Evolutionary conservation across 2,888 invertebrate genomes (phyloP).

Genomic region (Smittia sp.): DNA sequence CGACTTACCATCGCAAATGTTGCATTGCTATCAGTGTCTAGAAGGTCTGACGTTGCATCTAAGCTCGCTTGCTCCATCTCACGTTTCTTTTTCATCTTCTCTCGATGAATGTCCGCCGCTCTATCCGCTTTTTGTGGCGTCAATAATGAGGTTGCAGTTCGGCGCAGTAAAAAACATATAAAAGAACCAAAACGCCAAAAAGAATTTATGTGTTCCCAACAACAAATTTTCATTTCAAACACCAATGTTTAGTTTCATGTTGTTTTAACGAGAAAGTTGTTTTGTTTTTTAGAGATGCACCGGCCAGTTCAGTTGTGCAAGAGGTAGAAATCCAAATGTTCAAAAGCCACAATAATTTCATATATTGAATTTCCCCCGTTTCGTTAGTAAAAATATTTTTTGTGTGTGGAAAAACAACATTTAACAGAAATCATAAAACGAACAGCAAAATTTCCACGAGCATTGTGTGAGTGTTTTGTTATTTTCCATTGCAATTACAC

Average conservation of each 20-base stretch:
- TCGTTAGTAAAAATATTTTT: no score
- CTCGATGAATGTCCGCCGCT: conserved; percentile 68
- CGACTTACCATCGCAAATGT: conserved; percentile 87
- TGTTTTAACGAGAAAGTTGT: conserved; percentile 21
- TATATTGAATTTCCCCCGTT: background rate
- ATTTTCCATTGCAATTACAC: conserved; percentile 14
- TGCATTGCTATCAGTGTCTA: conserved; percentile 84
- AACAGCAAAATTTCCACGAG: conserved; percentile 1
- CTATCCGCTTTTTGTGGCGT: conserved; percentile 56
- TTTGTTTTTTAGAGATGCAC: conserved; percentile 7
- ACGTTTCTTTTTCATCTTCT: conserved; percentile 86
- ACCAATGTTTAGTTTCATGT: conserved; percentile 14
- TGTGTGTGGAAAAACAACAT: conserved; percentile 7
- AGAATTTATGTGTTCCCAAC: conserved; percentile 55
- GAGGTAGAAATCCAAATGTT: background rate
- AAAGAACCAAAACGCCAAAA: conserved; percentile 38
- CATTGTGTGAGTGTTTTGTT: background rate
- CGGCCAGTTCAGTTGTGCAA: background rate
- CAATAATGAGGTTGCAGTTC: background rate
- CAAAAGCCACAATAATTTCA: background rate
- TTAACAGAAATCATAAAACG: background rate
- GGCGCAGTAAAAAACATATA: conserved; percentile 9
- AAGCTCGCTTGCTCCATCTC: conserved; percentile 84
- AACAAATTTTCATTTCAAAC: conserved; percentile 16
- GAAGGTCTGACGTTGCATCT: conserved; percentile 80